phyloP scores from a whole-genome alignment of 2,113 vertebrate genomes.

The Porphyrio hochstetteri region DNA sequence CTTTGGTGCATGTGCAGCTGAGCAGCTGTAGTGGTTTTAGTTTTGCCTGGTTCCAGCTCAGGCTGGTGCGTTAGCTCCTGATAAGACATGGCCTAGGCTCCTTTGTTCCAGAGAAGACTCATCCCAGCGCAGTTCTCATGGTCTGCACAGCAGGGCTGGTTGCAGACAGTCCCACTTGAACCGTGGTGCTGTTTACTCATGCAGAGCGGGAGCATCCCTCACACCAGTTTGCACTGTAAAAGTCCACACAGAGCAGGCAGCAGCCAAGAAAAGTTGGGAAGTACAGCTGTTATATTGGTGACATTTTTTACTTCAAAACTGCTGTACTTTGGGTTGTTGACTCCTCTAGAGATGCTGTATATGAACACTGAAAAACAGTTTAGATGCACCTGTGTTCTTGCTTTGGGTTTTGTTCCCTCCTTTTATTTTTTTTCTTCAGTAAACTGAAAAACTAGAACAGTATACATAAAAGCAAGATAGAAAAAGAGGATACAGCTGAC shows the following conservation, averaged over 20 bases:
- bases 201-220: rapidly evolving
- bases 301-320: neutral
- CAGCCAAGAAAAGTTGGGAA: neutral
- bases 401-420: no score
- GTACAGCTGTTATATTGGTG: neutral
- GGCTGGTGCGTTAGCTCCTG: neutral
- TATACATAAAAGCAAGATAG: neutral
- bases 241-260: neutral
- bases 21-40: neutral
- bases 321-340: neutral
- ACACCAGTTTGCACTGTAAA: rapidly evolving
- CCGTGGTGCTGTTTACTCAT: neutral
- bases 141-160: neutral
- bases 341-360: neutral
- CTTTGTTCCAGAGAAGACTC: neutral
- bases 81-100: neutral
- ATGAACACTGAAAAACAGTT: neutral
- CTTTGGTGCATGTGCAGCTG: neutral
- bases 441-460: neutral
- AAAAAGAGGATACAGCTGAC: neutral
- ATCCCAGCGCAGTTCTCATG: neutral
- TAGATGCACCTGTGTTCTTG: neutral
- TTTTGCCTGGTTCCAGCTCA: neutral
- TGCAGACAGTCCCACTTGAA: rapidly evolving
- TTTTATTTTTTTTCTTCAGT: neutral